These are phyloP conservation scores for Calidris pygmaea DNA, from an alignment of 2,113 vertebrate genomes.

Conservation along the genomic window DNA sequence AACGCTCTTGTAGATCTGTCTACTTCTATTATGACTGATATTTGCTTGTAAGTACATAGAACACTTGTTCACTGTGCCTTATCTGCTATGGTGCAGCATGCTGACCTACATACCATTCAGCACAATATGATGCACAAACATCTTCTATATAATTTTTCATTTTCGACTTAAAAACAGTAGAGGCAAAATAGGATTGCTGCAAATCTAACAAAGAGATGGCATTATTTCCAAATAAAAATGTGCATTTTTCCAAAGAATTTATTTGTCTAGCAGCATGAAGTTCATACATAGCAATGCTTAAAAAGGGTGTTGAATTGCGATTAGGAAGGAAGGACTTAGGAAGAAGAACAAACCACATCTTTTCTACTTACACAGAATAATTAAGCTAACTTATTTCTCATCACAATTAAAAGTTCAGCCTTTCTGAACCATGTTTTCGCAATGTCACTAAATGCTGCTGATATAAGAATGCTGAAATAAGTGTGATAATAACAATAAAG, in stretches of 20 bases:
- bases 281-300: slow-evolving; percentile 88
- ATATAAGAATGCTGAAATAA: slow-evolving; percentile 73
- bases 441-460: slow-evolving; percentile 71
- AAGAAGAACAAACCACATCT: slow-evolving; percentile 77
- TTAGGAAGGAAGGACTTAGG: slow-evolving; percentile 77
- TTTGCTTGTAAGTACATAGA: slow-evolving; percentile 99
- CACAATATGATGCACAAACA: slow-evolving; percentile 99
- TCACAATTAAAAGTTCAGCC: slow-evolving; percentile 82
- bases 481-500: slow-evolving; percentile 67
- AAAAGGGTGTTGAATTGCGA: slow-evolving; percentile 86
- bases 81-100: slow-evolving; percentile 98
- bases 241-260: slow-evolving; percentile 90
- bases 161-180: slow-evolving; percentile 98
- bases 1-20: slow-evolving; percentile 99
- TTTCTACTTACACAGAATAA: slow-evolving; percentile 74
- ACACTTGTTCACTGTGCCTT: slow-evolving; percentile 99
- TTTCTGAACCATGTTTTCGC: slow-evolving; percentile 65
- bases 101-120: slow-evolving; percentile 99
- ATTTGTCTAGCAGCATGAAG: slow-evolving; percentile 92
- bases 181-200: slow-evolving; percentile 95
- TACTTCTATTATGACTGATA: slow-evolving; percentile 99
- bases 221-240: slow-evolving; percentile 95
- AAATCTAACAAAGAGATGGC: slow-evolving; percentile 98
- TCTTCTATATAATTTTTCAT: slow-evolving; percentile 95
- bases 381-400: slow-evolving; percentile 79